Evolutionary conservation across 2,797 vertebrate genomes (phyloP).

Genomic region (Garrulus glandarius): DNA sequence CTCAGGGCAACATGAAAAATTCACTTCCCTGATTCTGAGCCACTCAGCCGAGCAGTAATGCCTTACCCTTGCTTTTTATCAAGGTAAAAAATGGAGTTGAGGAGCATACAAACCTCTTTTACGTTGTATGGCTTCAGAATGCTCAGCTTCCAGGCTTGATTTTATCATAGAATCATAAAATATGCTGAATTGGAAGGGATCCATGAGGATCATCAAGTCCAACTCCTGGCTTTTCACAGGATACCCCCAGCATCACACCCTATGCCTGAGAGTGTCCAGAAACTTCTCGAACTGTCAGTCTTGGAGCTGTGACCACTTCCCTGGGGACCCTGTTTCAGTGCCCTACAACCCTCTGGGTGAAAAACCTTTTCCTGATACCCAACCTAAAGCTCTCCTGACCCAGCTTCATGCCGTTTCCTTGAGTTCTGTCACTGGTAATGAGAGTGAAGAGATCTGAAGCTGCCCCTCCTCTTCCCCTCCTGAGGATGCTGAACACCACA

Average conservation of each 20-base stretch:
- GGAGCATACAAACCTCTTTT: neutral
- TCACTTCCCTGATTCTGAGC: neutral
- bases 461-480: neutral
- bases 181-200: neutral
- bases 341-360: fast-evolving
- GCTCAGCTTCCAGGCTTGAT: neutral
- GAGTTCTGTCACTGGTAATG: neutral
- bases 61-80: neutral
- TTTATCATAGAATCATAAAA: neutral
- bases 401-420: fast-evolving
- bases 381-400: neutral
- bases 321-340: neutral
- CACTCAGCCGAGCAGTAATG: neutral
- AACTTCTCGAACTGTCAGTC: neutral
- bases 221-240: neutral
- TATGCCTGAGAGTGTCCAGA: neutral
- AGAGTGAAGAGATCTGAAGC: neutral
- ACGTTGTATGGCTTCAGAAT: neutral
- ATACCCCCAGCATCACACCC: neutral
- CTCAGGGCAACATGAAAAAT: neutral
- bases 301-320: neutral
- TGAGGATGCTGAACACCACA: neutral
- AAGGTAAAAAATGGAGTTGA: neutral
- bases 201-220: neutral
- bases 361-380: fast-evolving